Evolutionary conservation across 2,113 vertebrate species (phyloP).

Genomic region (Heptranchias perlo): DNA sequence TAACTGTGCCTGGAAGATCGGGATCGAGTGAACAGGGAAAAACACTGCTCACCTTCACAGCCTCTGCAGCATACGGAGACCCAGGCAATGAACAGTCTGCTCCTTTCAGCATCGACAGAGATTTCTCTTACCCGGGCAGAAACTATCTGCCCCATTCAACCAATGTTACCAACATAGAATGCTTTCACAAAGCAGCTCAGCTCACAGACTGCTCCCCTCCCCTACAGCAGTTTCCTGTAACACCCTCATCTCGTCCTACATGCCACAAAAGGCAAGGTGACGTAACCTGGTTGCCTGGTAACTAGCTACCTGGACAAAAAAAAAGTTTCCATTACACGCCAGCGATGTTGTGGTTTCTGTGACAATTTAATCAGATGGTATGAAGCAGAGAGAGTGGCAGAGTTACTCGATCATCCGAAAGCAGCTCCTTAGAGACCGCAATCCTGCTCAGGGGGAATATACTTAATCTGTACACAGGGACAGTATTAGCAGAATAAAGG

Average conservation of each 20-base stretch:
- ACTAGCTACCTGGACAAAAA: slow-evolving; percentile 6
- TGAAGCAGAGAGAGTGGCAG: background rate
- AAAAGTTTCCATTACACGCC: slow-evolving; percentile 34
- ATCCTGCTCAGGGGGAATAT: background rate
- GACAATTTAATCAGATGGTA: background rate
- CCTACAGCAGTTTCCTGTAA: background rate
- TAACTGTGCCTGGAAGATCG: background rate
- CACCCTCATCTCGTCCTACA: background rate
- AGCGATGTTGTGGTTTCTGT: slow-evolving; percentile 5
- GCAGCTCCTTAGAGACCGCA: background rate
- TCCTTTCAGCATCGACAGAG: background rate
- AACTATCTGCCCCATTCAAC: background rate
- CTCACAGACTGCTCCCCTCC: slow-evolving; percentile 1
- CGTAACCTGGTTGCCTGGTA: background rate
- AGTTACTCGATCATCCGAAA: background rate
- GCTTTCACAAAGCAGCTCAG: background rate
- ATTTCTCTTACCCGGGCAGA: background rate
- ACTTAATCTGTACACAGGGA: background rate
- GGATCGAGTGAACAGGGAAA: background rate
- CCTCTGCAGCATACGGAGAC: no score
- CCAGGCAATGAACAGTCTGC: background rate
- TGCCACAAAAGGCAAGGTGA: background rate
- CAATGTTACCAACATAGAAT: background rate
- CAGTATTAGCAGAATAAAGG: background rate
- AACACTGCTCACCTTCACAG: slow-evolving; percentile 13